Base-by-base conservation (phyloP, 2,113 vertebrate species). In the Melozone crissalis region DNA sequence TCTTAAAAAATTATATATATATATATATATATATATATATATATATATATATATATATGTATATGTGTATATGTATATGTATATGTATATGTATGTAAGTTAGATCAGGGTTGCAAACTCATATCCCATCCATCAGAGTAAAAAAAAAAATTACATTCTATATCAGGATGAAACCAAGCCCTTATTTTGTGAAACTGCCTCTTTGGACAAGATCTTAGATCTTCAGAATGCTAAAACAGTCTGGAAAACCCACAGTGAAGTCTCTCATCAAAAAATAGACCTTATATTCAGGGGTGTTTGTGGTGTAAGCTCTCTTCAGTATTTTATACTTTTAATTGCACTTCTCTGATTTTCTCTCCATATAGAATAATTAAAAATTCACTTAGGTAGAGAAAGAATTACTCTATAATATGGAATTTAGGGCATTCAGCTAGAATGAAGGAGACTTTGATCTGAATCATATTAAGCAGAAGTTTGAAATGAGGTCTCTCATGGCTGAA, bases 371-470 rank as follows among this genome's bases (percentile, higher is more conserved):
- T 88, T 88, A 88, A 83, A 91, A 91, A 77, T 54, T 76, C 72
- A 90, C 26, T 52, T 83, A 83, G 19, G 54, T 89, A 92, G 85
- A 93, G 49, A 62, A 21, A 72, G 24, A 91, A 76, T 79, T 79
- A 68, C 47, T 87, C 79, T 54, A 43, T 74, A 86, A 30, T 43
- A 74, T 16, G 18, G 47, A 86, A 96, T 81, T 89, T 67, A 63
- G 43, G 57, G 7, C 59, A 81, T 89, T 92, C 83, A 72, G 15
- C 16, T 77, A 39, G 51, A 86, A 89, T 80, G 47, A 47, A 63
- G 19, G 55, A 90, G 51, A 47, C 93, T 97, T 95, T 90, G 89
- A 94, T 94, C 73, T 93, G 76, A 75, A 74, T 90, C 44, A 57
- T 43, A 81, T 81, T 67, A 93, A 92, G 30, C 17, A 90, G 52